A percentile compares a stretch with the other conserved stretches of the same genome.
Evolutionary conservation across 2,113 vertebrate genomes (phyloP).

Genomic region (Gallinago paraguaiae): DNA sequence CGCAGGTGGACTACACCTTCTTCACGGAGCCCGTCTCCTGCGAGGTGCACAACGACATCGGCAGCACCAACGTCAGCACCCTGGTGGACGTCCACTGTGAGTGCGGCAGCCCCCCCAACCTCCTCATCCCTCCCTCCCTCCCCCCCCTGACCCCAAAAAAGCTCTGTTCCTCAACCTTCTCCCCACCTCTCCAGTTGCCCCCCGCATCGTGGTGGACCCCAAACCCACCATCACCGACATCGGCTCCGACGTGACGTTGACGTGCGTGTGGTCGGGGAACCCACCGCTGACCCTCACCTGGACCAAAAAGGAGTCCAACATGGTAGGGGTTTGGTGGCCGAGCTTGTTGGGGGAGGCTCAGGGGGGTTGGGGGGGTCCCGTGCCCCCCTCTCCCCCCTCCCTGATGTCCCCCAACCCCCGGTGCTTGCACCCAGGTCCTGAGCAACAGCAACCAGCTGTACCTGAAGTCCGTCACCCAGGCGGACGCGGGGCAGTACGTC

Average conservation of each 20-base stretch:
- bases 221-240: conserved; percentile 87
- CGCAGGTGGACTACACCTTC: conserved; percentile 92
- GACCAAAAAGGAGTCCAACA: conserved; percentile 96
- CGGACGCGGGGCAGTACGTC: conserved; percentile 90
- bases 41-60: conserved; percentile 93
- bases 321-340: conserved; percentile 68
- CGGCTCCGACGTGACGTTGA: conserved; percentile 91
- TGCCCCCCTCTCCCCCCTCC: background rate
- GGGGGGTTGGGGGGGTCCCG: too few species aligned
- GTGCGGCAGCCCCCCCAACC: background rate
- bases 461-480: conserved; percentile 89
- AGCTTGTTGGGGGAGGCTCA: accelerated
- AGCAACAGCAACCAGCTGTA: conserved; percentile 96
- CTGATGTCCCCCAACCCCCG: accelerated
- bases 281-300: conserved; percentile 95
- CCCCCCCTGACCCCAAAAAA: accelerated
- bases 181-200: conserved; percentile 83
- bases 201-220: conserved; percentile 91
- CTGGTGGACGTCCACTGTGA: conserved; percentile 96
- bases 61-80: conserved; percentile 96
- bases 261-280: conserved; percentile 94
- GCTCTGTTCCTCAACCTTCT: background rate
- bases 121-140: too few species aligned
- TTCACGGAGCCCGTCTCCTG: conserved; percentile 97
- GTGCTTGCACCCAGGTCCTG: conserved; percentile 79